Conservation (phyloP, 2,113 vertebrate species). For the Xyliphius kryptos region DNA sequence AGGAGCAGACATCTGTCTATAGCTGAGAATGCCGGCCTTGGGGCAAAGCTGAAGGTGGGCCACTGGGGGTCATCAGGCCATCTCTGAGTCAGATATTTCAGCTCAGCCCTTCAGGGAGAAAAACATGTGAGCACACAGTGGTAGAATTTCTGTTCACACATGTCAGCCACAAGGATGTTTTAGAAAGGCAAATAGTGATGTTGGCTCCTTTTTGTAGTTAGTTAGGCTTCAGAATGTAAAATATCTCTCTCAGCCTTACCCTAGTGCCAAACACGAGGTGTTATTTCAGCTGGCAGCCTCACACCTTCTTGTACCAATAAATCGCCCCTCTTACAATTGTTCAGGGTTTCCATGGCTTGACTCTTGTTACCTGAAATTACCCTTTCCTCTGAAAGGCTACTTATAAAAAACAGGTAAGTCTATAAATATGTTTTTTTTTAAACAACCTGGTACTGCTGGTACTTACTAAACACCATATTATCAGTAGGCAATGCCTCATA, state of each 20-base stretch:
- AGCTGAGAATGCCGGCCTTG: conserved; percentile 31
- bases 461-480: too few relatives aligned
- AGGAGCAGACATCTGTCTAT: conserved; percentile 33
- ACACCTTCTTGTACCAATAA: conserved; percentile 21
- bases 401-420: conserved; percentile 9
- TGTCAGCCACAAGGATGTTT: conserved; percentile 10
- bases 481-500: too few relatives aligned
- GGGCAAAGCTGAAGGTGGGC: conserved; percentile 39
- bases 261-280: conserved; percentile 30
- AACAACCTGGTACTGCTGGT: too few relatives aligned
- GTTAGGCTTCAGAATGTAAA: too few relatives aligned
- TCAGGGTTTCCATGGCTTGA: conserved; percentile 31
- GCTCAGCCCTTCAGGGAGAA: conserved; percentile 1
- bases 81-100: conserved; percentile 26
- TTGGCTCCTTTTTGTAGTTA: conserved; percentile 10
- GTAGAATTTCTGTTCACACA: conserved; percentile 22
- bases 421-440: conserved; percentile 28
- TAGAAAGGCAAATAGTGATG: not conserved
- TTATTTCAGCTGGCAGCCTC: conserved; percentile 17
- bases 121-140: conserved; percentile 26
- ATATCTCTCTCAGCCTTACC: not conserved
- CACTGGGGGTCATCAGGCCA: conserved; percentile 36
- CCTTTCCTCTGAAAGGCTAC: conserved; percentile 23
- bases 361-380: conserved; percentile 21
- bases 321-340: conserved; percentile 24